Percentiles rank a stretch among this genome's conserved stretches.
Conservation (phyloP, 2,797 vertebrate genomes). For the Anguilla obscura region DNA sequence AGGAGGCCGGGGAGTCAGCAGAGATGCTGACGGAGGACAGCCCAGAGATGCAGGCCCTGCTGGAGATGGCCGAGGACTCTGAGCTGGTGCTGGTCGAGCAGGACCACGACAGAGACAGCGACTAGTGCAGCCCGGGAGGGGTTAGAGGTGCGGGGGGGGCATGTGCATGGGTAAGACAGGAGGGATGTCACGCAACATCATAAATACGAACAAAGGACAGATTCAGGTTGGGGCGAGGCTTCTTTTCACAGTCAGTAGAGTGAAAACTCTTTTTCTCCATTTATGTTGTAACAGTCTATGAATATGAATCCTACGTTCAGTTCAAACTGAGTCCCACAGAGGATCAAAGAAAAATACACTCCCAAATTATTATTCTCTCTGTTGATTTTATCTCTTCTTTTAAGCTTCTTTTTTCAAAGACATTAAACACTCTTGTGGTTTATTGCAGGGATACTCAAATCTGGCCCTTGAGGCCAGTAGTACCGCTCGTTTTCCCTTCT, state of each 20-base stretch:
- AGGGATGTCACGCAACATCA: constrained; percentile 5
- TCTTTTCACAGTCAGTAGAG: constrained; percentile 5
- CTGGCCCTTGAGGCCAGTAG: no score
- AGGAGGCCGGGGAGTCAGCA: constrained; percentile 71
- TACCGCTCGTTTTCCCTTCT: neutral
- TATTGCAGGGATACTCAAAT: neutral
- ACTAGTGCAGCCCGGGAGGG: constrained; percentile 64
- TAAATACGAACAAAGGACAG: constrained; percentile 20
- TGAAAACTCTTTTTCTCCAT: neutral
- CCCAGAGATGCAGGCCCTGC: constrained; percentile 78
- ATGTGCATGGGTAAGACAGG: neutral
- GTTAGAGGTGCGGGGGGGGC: constrained; percentile 25
- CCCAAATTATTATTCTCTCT: constrained; percentile 3
- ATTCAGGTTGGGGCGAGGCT: neutral
- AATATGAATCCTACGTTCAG: constrained; percentile 13
- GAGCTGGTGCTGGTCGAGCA: constrained; percentile 79
- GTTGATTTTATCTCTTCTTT: neutral
- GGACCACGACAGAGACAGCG: constrained; percentile 83
- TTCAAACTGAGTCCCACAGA: neutral
- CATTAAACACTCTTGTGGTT: constrained; percentile 1
- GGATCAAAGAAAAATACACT: neutral
- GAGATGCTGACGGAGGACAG: constrained; percentile 71
- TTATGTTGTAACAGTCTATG: neutral
- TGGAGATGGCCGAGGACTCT: constrained; percentile 80
- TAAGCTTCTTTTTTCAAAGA: constrained; percentile 19